Evolutionary conservation across 2,113 vertebrate genomes (phyloP), one percentile per base, ranked within the genome.

Genomic region (Oenanthe melanoleuca): DNA sequence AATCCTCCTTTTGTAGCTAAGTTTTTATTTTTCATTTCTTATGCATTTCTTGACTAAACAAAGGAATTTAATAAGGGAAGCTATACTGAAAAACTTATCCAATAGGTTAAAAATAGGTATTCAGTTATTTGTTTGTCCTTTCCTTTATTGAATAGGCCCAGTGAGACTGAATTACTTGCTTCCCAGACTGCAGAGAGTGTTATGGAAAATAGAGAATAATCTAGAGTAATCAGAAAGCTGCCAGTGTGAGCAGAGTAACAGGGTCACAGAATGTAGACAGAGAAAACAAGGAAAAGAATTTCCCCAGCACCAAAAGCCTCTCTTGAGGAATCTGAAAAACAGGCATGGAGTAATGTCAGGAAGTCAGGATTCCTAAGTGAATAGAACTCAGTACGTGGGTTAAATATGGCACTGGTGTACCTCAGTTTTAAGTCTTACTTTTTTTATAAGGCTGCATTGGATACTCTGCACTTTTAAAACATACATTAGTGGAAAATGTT

Each of bases 271-370:
- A 83, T 29, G 23, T 6, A 40, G 56, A 56, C 14, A 26, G 21
- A 52, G 12, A 52, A 66, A 12, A 52, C 8, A 37, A 40, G 38
- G 38, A 77, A 64, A 25, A 22, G 3, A 18, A 44, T 17, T 19
- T 65, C 11, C 24, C 8, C 8, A 18, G 25, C 8, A 14, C 23
- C 23, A 37, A 0, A 1, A 28, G 14, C 12, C 25, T 70, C 4
- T 45, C 1, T 70, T 50, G 52, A 42, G 26, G 33, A 21, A 56
- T 61, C 19, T 40, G 31, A 70, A 77, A 82, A 31, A 50, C 5
- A 85, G 40, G 5, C 33, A n/a, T 25, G 38, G 14, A 57, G 15
- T 42, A 47, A 50, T 11, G 10, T 56, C 11, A 50, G 24, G 22
- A 71, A n/a, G 12, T 70, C 24, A 40, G 40, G 20, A 42, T 89